Evolutionary conservation across 2,797 vertebrate species (phyloP).

Genomic region (Martes flavigula): DNA sequence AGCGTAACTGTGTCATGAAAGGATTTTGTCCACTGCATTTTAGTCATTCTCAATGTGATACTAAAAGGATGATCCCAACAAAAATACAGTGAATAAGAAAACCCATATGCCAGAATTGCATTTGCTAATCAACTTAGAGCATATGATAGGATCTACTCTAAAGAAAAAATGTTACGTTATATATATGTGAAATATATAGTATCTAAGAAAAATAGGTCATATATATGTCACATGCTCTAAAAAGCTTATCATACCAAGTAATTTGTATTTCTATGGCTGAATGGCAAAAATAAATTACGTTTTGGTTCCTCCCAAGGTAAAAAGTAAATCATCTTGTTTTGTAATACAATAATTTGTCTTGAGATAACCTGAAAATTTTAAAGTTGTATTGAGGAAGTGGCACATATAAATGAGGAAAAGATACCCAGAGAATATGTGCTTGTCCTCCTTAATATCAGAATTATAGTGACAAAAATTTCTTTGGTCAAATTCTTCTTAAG

Average conservation of each 20-base stretch:
- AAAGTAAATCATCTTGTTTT: background rate
- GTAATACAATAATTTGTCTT: background rate
- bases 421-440: background rate
- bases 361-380: background rate
- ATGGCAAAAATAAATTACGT: background rate
- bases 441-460: background rate
- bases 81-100: conserved; percentile 19
- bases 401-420: background rate
- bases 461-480: background rate
- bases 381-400: background rate
- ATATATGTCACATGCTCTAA: background rate
- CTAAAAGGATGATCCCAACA: background rate
- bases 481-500: background rate
- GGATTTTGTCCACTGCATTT: background rate
- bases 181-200: background rate
- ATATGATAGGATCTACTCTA: background rate
- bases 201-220: background rate
- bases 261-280: background rate
- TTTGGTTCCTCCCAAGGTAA: background rate
- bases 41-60: background rate
- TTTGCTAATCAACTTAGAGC: background rate
- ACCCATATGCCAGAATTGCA: background rate
- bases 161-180: background rate
- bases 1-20: background rate
- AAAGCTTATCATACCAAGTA: background rate